Evolutionary conservation across 2,113 vertebrate species (phyloP).

Genomic region (Eleginops maclovinus): DNA sequence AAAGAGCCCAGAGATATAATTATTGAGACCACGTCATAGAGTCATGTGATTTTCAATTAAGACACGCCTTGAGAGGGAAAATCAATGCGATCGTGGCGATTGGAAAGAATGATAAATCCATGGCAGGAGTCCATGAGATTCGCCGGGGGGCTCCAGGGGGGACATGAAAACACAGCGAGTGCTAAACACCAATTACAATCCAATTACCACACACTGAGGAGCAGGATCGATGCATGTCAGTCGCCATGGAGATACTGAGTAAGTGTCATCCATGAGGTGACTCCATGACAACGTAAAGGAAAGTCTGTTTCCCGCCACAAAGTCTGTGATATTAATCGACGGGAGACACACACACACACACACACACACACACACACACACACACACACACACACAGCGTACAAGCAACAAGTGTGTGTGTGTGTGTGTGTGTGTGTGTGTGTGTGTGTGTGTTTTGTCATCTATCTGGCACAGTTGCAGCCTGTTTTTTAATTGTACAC

Average conservation of each 20-base stretch:
- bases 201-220: slow-evolving; percentile 60
- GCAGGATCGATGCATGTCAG: slow-evolving; percentile 54
- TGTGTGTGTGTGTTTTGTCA: slow-evolving; percentile 10
- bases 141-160: slow-evolving; percentile 27
- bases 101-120: slow-evolving; percentile 59
- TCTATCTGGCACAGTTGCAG: slow-evolving; percentile 11
- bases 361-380: slow-evolving; percentile 21
- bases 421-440: slow-evolving; percentile 4
- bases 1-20: slow-evolving; percentile 49
- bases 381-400: neutral
- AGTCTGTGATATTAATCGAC: slow-evolving; percentile 15
- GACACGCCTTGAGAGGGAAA: slow-evolving; percentile 40
- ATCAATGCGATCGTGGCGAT: slow-evolving; percentile 56
- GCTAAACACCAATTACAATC: slow-evolving; percentile 71
- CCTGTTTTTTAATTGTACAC: slow-evolving; percentile 64
- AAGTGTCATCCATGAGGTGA: slow-evolving; percentile 27
- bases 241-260: slow-evolving; percentile 40
- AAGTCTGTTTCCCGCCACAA: neutral
- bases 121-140: slow-evolving; percentile 44
- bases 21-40: slow-evolving; percentile 56
- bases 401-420: neutral
- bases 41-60: slow-evolving; percentile 72
- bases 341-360: neutral
- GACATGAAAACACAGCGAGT: slow-evolving; percentile 44
- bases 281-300: slow-evolving; percentile 8